Evolutionary conservation across 2,797 vertebrate species (phyloP), one percentile per base, ranked within the genome.

Genomic region (Kryptopterus vitreolus): DNA sequence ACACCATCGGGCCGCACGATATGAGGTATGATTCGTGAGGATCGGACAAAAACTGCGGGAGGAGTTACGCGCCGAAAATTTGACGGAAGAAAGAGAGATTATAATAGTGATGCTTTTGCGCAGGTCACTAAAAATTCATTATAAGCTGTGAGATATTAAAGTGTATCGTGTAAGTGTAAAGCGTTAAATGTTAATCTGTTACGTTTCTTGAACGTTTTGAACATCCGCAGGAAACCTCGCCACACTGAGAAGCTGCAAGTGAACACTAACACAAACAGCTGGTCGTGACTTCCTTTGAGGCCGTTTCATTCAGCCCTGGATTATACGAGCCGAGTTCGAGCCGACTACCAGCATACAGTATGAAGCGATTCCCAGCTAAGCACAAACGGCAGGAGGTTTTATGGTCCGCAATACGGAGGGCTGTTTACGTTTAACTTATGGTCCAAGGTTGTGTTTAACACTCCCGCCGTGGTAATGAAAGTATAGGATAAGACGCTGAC

Each of bases 281-380:
- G 59, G 78, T 78, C 50, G 76, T 81, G 81, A 66, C 70, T 82
- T 80, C 46, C 22, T 65, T 46, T 26, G 69, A 77, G 73, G 83
- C 83, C 77, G 80, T 71, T 68, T 86, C 83, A 86, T 86, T 86
- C 79, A 76, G 81, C 77, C 26, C 68, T 75, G 26, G 57, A 63
- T 57, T 20, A 33, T 20, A 48, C 24, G 10, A 81, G 69, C 79
- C 82, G 80, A 75, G 83, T 83, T 82, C 50, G 78, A 78, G 43
- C 43, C 4, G 52, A 18, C 59, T 68, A 50, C 26, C 75, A 83
- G 61, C 58, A 83, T 22, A n/a, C n/a, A n/a, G n/a, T n/a, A 66
- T 65, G 71, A 78, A 26, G 35, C 61, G 66, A 80, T 80, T 83
- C 71, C 63, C 78, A 63, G 52, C 71, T 43, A 57, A 71, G 61